These are phyloP conservation scores for Chrysomallon squamiferum DNA, from an alignment of 1,140 invertebrate genomes.

Conservation along the genomic window DNA sequence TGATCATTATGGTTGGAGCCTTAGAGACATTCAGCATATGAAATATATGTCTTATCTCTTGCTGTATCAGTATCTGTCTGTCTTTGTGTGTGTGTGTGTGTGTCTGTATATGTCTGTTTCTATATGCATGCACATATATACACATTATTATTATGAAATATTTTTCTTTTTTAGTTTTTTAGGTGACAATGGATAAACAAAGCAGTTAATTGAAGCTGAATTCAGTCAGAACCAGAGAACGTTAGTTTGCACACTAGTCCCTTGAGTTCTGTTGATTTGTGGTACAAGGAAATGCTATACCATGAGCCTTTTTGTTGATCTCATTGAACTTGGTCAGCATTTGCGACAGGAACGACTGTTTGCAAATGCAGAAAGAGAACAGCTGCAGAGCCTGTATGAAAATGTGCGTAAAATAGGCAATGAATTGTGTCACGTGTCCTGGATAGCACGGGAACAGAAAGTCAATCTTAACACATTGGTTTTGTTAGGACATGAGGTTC, in stretches of 20 bases:
- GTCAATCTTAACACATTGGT: constrained; percentile 83
- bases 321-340: constrained; percentile 75
- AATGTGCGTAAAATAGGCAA: constrained; percentile 73
- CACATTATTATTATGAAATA: too few species aligned
- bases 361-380: constrained; percentile 74
- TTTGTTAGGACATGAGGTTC: constrained; percentile 67
- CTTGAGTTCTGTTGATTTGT: not conserved
- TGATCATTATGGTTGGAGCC: too few species aligned
- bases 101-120: too few species aligned
- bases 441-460: constrained; percentile 88
- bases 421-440: constrained; percentile 78
- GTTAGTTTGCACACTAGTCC: not conserved
- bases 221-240: too few species aligned
- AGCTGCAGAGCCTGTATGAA: constrained; percentile 77
- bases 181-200: too few species aligned
- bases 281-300: not conserved
- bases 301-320: constrained; percentile 62
- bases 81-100: too few species aligned
- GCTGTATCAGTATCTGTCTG: too few species aligned
- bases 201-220: too few species aligned
- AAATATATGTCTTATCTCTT: too few species aligned
- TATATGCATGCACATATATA: too few species aligned
- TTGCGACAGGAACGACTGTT: constrained; percentile 78
- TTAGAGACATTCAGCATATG: too few species aligned
- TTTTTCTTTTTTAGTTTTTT: too few species aligned